Percentiles rank a stretch among this genome's conserved stretches.
Evolutionary conservation across 2,797 vertebrate genomes (phyloP).

Genomic region (Cryptoprocta ferox): DNA sequence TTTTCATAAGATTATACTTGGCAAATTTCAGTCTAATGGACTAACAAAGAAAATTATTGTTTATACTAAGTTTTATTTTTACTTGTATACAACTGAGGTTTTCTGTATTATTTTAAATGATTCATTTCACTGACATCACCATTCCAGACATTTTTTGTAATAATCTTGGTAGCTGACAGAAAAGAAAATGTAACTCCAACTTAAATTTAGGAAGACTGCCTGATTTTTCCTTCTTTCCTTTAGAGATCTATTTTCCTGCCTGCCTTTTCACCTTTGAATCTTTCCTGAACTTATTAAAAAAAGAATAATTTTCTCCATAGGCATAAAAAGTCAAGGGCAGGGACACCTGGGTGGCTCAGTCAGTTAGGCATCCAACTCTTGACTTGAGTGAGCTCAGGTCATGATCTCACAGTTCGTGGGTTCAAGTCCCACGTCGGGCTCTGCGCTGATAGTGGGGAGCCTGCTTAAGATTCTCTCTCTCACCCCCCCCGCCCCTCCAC

Average conservation of each 20-base stretch:
- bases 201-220: slow-evolving; percentile 2
- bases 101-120: slow-evolving; percentile 19
- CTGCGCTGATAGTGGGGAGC: no score
- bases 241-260: background rate
- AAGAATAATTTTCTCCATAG: background rate
- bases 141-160: background rate
- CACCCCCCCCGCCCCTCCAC: no score
- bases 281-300: background rate
- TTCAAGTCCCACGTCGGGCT: no score
- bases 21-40: slow-evolving; percentile 25
- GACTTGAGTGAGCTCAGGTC: no score
- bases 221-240: background rate
- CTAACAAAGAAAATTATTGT: slow-evolving; percentile 32
- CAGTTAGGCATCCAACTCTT: no score
- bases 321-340: background rate
- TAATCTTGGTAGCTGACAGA: background rate
- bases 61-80: slow-evolving; percentile 35
- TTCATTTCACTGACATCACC: background rate
- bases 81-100: slow-evolving; percentile 21
- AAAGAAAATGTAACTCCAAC: slow-evolving; percentile 11
- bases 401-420: no score
- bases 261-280: background rate
- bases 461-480: no score
- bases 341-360: no score
- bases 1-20: background rate